Evolutionary conservation across 2,113 vertebrate species (phyloP).

Genomic region (Rhabdomys dilectus): DNA sequence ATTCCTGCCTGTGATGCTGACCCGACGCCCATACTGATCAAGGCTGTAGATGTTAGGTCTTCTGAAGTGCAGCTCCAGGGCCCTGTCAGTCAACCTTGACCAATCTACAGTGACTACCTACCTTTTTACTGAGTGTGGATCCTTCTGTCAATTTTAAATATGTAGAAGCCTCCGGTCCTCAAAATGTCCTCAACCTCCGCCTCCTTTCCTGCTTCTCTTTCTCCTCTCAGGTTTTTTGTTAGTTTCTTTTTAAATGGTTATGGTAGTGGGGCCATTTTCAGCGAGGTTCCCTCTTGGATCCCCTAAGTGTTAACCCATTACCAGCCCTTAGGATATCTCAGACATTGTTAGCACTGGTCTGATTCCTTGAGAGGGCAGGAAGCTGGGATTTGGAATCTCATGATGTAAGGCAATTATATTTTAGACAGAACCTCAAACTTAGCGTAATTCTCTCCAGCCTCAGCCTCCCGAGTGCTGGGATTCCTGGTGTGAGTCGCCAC

Average conservation of each 20-base stretch:
- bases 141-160: constrained; percentile 49
- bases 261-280: background rate
- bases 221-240: too few relatives aligned
- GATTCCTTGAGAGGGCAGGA: background rate
- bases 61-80: background rate
- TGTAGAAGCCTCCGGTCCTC: background rate
- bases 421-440: background rate
- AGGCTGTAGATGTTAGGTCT: background rate
- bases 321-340: fast-evolving
- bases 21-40: too few relatives aligned
- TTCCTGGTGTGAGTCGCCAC: background rate
- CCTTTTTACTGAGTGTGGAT: background rate
- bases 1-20: background rate
- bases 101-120: background rate
- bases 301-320: background rate
- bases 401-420: background rate
- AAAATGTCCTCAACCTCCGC: too few relatives aligned
- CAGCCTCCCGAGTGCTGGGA: background rate
- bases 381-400: background rate
- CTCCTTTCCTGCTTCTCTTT: too few relatives aligned
- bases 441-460: background rate
- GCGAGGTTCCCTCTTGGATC: background rate
- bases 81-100: background rate
- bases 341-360: background rate
- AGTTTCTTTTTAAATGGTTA: background rate